Evolutionary conservation across 2,797 vertebrate species (phyloP), one percentile per base, ranked within the genome.

Genomic region (Rhinogobio ventralis): DNA sequence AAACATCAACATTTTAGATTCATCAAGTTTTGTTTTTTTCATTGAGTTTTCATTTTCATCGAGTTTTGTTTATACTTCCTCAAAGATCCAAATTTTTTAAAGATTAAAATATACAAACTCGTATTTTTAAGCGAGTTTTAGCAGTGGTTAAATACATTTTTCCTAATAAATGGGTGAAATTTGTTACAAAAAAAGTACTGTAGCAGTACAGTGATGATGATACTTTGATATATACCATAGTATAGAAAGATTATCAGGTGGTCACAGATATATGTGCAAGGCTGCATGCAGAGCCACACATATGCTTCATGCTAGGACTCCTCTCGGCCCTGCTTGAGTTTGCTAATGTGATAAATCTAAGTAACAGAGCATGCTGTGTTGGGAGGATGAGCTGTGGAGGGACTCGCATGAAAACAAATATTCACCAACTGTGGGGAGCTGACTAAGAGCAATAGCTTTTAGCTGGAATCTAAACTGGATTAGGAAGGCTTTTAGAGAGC

Each of bases 381-480:
- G 51, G 23, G 53, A 46, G 83, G 66, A 60, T 13, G 66, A 42
- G 36, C 33, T 33, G 62, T 6, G 8, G 75, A 46, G 66, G 42
- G 42, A 71, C 51, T 71, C 36, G 23, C 20, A 55, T 62, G 39
- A 62, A 60, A 84, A 82, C 36, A 30, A 46, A 55, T 74, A 46
- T 67, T 57, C 49, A 78, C 55, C 28, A 36, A 36, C 15, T 82
- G 33, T 25, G 51, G 14, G 2, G 39, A 51, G 68, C 45, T 51
- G 45, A 73, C 11, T 30, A 53, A 80, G 23, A 53, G 42, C 75
- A 62, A 30, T 20, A 46, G 78, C 79, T 85, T 87, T 85, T 68
- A 88, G 42, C 78, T 57, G 82, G 62, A 76, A 19, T 68, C 62
- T 46, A 77, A 84, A 77, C 64, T 68, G 49, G n/a, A 69, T 78